These are phyloP conservation scores for Catocala fraxini DNA, from an alignment of 2,888 invertebrate species.

Conservation along the genomic window DNA sequence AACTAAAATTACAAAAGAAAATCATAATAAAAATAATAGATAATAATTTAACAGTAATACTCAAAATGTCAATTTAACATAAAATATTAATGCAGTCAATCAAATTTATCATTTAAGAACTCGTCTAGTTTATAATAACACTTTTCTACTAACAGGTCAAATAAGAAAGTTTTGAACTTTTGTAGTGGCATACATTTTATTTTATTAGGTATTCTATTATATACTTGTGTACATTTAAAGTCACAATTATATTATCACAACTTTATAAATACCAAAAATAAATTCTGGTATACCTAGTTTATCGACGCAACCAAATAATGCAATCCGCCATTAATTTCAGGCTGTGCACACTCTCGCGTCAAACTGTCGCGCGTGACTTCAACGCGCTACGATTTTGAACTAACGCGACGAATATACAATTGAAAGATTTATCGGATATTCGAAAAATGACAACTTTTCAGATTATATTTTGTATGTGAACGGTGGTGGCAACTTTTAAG, in stretches of 20 bases:
- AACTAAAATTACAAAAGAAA: too few species aligned
- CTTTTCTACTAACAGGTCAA: too few species aligned
- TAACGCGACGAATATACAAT: conserved; percentile 20
- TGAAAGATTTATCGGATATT: conserved; percentile 28
- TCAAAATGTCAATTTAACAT: too few species aligned
- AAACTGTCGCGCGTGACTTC: conserved; percentile 40
- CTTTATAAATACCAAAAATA: neutral
- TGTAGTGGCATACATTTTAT: too few species aligned
- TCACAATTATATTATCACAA: neutral
- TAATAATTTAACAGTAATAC: too few species aligned
- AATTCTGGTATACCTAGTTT: conserved; percentile 1
- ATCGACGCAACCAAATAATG: conserved; percentile 42
- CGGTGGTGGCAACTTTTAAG: conserved; percentile 13
- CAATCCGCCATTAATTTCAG: conserved; percentile 53
- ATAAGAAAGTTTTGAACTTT: too few species aligned
- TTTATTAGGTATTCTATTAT: too few species aligned
- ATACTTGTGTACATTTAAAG: too few species aligned
- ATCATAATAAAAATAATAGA: too few species aligned
- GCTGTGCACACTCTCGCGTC: conserved; percentile 39
- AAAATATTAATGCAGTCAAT: too few species aligned
- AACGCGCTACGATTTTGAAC: conserved; percentile 7
- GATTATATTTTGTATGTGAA: conserved; percentile 24
- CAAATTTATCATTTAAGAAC: too few species aligned
- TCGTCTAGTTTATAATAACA: too few species aligned
- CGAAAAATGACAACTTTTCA: conserved; percentile 24